Evolutionary conservation across 2,797 vertebrate species (phyloP).

Genomic region (Tympanoctomys barrerae): DNA sequence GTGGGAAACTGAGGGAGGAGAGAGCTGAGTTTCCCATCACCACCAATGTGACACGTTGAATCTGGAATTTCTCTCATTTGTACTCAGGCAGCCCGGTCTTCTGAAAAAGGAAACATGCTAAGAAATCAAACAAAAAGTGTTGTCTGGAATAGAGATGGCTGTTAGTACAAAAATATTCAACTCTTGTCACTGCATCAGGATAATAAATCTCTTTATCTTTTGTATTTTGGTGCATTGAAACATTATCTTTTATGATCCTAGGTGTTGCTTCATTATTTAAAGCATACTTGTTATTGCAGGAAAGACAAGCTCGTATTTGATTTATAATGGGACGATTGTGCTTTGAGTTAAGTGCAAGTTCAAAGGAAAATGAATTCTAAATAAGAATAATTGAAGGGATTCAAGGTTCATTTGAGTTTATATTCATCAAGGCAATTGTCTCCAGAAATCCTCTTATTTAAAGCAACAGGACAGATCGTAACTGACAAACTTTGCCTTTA

Average conservation of each 20-base stretch:
- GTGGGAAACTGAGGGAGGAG: background rate
- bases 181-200: slow-evolving; percentile 53
- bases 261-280: slow-evolving; percentile 88
- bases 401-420: slow-evolving; percentile 88
- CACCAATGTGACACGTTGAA: background rate
- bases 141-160: slow-evolving; percentile 63
- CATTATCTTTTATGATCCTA: slow-evolving; percentile 85
- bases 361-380: slow-evolving; percentile 88
- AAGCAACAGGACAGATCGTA: slow-evolving; percentile 86
- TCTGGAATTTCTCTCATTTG: background rate
- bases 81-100: background rate
- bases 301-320: slow-evolving; percentile 83
- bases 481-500: slow-evolving; percentile 86
- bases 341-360: slow-evolving; percentile 87
- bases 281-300: slow-evolving; percentile 83
- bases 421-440: slow-evolving; percentile 88
- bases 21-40: background rate
- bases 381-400: slow-evolving; percentile 89
- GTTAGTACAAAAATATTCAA: slow-evolving; percentile 77
- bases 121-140: slow-evolving; percentile 57
- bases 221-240: slow-evolving; percentile 78
- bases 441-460: slow-evolving; percentile 87
- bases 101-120: background rate
- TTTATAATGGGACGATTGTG: slow-evolving; percentile 84
- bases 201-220: slow-evolving; percentile 81